Evolutionary conservation across 1,140 invertebrate species (phyloP).

Genomic region (Drosophila orena): DNA sequence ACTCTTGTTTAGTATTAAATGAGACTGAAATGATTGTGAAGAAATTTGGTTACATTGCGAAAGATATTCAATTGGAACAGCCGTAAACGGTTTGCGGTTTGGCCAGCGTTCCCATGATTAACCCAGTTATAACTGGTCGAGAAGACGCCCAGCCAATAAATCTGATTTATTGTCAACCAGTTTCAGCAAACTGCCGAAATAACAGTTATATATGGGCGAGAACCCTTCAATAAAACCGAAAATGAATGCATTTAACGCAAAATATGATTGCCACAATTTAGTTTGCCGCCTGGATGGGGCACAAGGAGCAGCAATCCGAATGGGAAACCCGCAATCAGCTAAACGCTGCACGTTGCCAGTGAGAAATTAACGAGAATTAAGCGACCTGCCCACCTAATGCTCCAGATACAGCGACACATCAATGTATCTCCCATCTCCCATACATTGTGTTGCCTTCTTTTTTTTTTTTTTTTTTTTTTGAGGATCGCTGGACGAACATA

Average conservation of each 20-base stretch:
- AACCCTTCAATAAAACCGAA: conserved; percentile 44
- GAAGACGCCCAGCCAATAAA: conserved; percentile 12
- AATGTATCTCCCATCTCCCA: conserved; percentile 6
- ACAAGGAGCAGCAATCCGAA: conserved; percentile 12
- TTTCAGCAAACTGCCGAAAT: conserved; percentile 35
- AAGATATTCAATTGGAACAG: not conserved
- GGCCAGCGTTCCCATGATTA: conserved; percentile 33
- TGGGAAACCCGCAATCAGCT: conserved; percentile 76
- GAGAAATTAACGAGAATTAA: conserved; percentile 82
- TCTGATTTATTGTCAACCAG: conserved; percentile 62
- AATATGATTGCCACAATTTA: conserved; percentile 79
- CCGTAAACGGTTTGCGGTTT: no score
- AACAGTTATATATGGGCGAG: conserved; percentile 48
- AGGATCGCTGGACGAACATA: conserved; percentile 18
- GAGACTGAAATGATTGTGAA: not conserved
- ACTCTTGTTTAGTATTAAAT: not conserved
- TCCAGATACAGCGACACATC: conserved; percentile 46
- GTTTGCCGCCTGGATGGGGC: not conserved
- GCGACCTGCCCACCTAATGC: conserved; percentile 70
- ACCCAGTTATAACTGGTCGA: conserved; percentile 23
- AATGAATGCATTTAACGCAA: conserved; percentile 65
- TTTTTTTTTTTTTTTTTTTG: conserved; percentile 10
- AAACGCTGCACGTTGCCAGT: conserved; percentile 73
- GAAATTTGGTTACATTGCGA: no score
- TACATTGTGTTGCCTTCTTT: conserved; percentile 12